Conservation (phyloP, 2,113 vertebrate genomes). For the Oreocharis arfaki region DNA sequence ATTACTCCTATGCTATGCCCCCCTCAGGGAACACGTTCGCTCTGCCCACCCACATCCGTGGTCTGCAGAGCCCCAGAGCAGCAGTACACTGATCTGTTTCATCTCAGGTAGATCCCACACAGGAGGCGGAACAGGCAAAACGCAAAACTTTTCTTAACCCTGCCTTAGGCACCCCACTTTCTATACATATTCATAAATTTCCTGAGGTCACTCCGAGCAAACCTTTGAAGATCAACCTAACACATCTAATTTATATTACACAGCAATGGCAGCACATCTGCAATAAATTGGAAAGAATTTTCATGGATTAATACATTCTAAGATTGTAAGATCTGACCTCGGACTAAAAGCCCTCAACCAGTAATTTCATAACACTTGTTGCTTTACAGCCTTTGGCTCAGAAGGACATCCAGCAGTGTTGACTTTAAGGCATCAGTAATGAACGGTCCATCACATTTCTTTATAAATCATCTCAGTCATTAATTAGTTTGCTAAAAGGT, state of each 20-base stretch:
- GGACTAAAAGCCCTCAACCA: background rate
- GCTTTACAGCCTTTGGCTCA: background rate
- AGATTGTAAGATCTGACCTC: background rate
- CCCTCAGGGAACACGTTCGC: rapidly evolving
- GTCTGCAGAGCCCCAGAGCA: background rate
- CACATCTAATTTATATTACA: background rate
- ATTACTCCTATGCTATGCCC: background rate
- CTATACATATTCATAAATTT: background rate
- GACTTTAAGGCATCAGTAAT: background rate
- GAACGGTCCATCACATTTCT: background rate
- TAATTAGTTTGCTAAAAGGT: background rate
- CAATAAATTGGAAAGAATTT: background rate
- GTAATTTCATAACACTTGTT: background rate
- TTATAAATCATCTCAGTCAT: background rate
- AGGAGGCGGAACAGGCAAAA: background rate
- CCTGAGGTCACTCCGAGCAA: background rate
- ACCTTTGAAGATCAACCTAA: background rate
- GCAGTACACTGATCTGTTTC: background rate
- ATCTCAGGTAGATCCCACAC: background rate
- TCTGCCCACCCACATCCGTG: background rate
- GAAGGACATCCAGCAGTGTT: background rate
- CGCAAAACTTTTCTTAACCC: background rate
- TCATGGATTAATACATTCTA: background rate
- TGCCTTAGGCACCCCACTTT: background rate
- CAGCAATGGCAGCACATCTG: background rate